A percentile compares a stretch with the other conserved stretches of the same genome.
Evolutionary conservation across 23 tunicate species (phyloP).

Genomic region (Styela plicata): DNA sequence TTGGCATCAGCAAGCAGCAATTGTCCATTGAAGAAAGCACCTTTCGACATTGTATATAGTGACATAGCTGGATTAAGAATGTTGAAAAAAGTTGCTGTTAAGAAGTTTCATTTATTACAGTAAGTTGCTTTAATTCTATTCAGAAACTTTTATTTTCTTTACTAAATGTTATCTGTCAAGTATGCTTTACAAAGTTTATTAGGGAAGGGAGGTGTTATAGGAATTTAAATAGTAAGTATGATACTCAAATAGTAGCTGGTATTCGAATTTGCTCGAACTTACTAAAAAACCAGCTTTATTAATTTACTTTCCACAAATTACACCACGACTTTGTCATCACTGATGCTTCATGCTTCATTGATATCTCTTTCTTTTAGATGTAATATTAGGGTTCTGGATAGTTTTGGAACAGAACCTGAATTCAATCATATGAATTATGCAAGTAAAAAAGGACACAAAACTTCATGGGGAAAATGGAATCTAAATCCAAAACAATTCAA

Average conservation of each 20-base stretch:
- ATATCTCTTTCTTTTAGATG: constrained; percentile 60
- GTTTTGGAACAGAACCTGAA: constrained; percentile 96
- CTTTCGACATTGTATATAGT: constrained; percentile 72
- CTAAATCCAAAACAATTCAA: constrained; percentile 77
- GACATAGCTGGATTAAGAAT: constrained; percentile 71
- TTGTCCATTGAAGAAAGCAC: constrained; percentile 44
- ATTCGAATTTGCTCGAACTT: no score
- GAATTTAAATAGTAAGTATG: no score
- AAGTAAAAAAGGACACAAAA: constrained; percentile 32
- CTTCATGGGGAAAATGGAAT: constrained; percentile 79
- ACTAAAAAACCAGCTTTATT: no score
- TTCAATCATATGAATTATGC: constrained; percentile 63
- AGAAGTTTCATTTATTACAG: constrained; percentile 63
- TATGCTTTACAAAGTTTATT: no score
- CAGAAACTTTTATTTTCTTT: no score
- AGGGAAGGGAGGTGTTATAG: no score
- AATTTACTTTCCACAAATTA: no score
- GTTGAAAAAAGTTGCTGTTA: constrained; percentile 42
- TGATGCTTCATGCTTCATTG: no score
- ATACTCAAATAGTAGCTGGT: no score
- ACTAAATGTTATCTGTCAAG: no score
- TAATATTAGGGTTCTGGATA: constrained; percentile 61
- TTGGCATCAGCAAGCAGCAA: constrained; percentile 27
- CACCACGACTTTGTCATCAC: no score
- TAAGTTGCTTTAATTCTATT: constrained; percentile 41